These are phyloP conservation scores for Ascidia mentula DNA, from an alignment of 23 tunicate species.

Conservation along the genomic window DNA sequence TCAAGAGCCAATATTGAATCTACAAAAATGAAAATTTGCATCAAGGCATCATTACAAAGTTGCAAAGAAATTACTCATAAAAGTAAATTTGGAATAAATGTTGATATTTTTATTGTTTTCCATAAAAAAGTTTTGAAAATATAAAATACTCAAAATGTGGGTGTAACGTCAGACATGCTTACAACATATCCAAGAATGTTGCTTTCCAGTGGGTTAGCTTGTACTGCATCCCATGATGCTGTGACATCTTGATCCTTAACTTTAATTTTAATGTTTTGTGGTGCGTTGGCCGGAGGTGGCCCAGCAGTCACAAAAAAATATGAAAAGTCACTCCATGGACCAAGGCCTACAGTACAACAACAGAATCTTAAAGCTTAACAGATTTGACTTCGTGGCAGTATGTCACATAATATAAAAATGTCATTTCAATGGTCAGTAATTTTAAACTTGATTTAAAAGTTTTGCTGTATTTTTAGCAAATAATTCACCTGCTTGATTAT, in stretches of 20 bases:
- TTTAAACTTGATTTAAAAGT: neutral
- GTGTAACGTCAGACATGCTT: no score
- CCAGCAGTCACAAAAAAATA: conserved; percentile 36
- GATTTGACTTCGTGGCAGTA: no score
- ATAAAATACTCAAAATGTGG: neutral
- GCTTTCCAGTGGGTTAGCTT: neutral
- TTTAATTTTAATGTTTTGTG: conserved; percentile 15
- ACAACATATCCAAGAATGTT: conserved; percentile 39
- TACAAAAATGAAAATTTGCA: neutral
- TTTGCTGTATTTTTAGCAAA: neutral
- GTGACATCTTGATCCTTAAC: conserved; percentile 10
- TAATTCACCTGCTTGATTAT: conserved; percentile 48
- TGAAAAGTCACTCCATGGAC: conserved; percentile 50
- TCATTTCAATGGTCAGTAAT: neutral
- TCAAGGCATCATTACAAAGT: neutral
- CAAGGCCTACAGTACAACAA: conserved; percentile 27
- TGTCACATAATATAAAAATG: no score
- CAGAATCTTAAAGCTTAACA: neutral
- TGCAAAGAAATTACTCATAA: neutral
- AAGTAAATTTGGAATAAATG: no score
- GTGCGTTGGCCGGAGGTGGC: conserved; percentile 51
- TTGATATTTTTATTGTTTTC: no score
- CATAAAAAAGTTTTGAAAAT: no score
- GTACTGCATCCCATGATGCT: conserved; percentile 38
- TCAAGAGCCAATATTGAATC: conserved; percentile 55